These are phyloP conservation scores for Diadophis punctatus DNA, from an alignment of 2,113 vertebrate species.

Conservation along the genomic window DNA sequence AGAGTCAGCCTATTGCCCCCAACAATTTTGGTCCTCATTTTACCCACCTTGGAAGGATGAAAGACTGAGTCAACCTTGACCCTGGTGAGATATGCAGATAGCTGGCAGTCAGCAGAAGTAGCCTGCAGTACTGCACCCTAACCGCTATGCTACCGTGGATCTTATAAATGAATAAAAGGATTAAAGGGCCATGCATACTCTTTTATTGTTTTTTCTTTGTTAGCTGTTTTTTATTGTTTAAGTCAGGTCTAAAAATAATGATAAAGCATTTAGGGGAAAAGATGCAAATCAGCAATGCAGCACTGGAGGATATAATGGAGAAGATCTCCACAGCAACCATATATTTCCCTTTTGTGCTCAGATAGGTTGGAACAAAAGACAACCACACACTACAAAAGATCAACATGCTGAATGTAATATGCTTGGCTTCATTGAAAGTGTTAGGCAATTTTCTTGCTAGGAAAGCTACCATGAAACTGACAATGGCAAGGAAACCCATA, in stretches of 20 bases:
- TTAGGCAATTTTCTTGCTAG: neutral
- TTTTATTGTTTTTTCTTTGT: neutral
- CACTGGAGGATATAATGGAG: neutral
- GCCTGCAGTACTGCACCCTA: too few relatives aligned
- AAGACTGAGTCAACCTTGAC: too few relatives aligned
- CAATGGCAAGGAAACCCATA: neutral
- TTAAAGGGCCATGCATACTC: neutral
- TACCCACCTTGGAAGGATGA: too few relatives aligned
- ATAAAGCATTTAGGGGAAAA: neutral
- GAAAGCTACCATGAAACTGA: neutral
- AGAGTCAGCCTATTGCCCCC: too few relatives aligned
- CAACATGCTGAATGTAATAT: neutral
- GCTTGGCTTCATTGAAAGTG: neutral
- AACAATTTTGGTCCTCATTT: too few relatives aligned
- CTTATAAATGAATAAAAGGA: too few relatives aligned
- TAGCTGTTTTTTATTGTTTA: neutral
- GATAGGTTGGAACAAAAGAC: neutral
- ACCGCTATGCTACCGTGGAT: too few relatives aligned
- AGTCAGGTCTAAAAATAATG: neutral
- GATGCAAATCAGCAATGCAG: neutral
- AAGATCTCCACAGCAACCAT: neutral
- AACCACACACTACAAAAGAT: neutral
- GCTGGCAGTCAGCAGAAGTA: too few relatives aligned
- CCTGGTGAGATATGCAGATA: too few relatives aligned
- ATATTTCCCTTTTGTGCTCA: neutral